These are phyloP conservation scores for Alethe diademata DNA, from an alignment of 2,113 vertebrate species.

Conservation along the genomic window DNA sequence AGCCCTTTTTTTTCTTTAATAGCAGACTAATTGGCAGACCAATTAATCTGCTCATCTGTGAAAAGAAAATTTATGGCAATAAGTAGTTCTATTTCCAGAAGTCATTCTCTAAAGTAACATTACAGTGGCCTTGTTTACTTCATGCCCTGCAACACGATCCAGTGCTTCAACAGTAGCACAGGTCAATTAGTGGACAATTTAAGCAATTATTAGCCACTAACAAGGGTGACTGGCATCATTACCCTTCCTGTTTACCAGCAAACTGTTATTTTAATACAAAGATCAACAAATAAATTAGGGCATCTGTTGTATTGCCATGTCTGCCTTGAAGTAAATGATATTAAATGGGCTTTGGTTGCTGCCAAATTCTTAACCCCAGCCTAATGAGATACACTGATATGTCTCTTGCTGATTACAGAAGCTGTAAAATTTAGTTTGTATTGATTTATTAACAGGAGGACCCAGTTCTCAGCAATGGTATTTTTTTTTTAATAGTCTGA, in stretches of 20 bases:
- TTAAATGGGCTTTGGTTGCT: constrained; percentile 71
- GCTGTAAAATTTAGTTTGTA: constrained; percentile 67
- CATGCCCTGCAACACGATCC: constrained; percentile 72
- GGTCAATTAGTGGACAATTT: constrained; percentile 89
- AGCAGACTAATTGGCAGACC: constrained; percentile 78
- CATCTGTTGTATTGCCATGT: constrained; percentile 74
- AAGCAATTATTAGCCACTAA: constrained; percentile 88
- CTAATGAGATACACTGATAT: constrained; percentile 68
- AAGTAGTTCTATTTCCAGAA: constrained; percentile 78
- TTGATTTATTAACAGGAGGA: constrained; percentile 57
- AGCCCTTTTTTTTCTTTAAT: constrained; percentile 71
- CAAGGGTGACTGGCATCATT: constrained; percentile 84
- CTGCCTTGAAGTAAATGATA: constrained; percentile 72
- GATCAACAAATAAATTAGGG: constrained; percentile 82
- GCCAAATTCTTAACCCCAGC: constrained; percentile 59
- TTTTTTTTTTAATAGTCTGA: constrained; percentile 17
- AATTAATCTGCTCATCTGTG: constrained; percentile 86
- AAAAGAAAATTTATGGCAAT: constrained; percentile 78
- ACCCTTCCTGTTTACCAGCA: constrained; percentile 85
- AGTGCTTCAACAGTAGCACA: constrained; percentile 72
- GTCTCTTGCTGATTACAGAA: constrained; percentile 63
- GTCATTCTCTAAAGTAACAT: constrained; percentile 75
- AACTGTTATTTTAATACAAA: constrained; percentile 78
- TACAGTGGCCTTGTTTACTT: constrained; percentile 75
- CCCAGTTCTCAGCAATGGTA: background rate